Conservation (phyloP, 1,140 invertebrate genomes). For the Solen grandis region DNA sequence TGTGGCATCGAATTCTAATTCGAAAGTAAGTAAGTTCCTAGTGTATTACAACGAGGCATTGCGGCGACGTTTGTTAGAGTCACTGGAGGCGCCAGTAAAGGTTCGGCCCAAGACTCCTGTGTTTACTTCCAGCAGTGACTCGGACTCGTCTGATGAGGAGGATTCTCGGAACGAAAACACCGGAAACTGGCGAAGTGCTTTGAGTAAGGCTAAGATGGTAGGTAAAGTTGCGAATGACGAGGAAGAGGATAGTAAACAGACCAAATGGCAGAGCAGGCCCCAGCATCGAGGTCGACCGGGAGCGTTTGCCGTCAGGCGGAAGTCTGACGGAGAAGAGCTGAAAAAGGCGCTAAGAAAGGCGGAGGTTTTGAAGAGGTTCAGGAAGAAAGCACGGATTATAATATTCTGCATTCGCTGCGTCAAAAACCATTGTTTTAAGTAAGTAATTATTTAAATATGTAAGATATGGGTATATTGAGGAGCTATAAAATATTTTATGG, state of each 20-base stretch:
- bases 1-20: slow-evolving; percentile 18
- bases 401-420: slow-evolving; percentile 50
- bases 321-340: not conserved
- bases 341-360: slow-evolving; percentile 10
- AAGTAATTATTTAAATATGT: too few species aligned
- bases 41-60: slow-evolving; percentile 46
- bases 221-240: not conserved
- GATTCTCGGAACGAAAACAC: not conserved
- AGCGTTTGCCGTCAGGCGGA: not conserved
- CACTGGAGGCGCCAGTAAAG: not conserved
- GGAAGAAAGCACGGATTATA: slow-evolving; percentile 45
- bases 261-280: too few species aligned
- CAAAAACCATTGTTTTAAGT: slow-evolving; percentile 51
- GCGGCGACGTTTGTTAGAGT: slow-evolving; percentile 8
- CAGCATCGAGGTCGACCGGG: too few species aligned
- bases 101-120: too few species aligned
- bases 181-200: not conserved
- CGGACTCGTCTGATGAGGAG: not conserved
- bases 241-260: too few species aligned
- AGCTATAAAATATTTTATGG: too few species aligned
- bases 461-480: too few species aligned
- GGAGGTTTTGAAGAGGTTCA: slow-evolving; percentile 42
- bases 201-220: not conserved
- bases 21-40: slow-evolving; percentile 24
- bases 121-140: slow-evolving; percentile 3